Evolutionary conservation across 2,113 vertebrate genomes (phyloP).

Genomic region (Solenodon paradoxus): DNA sequence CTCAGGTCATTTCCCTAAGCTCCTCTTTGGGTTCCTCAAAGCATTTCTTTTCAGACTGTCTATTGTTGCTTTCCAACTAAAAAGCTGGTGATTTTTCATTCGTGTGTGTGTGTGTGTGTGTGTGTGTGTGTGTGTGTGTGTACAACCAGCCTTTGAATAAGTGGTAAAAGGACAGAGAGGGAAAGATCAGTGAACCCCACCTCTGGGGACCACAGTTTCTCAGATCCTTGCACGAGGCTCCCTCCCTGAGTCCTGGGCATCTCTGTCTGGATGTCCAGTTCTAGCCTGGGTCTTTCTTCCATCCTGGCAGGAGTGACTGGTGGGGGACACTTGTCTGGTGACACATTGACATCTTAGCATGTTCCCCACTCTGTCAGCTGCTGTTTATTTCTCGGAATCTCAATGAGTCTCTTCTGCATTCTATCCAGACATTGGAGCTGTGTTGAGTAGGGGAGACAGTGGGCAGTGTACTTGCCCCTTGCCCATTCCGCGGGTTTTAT

Average conservation of each 20-base stretch:
- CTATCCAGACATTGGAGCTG: rapidly evolving
- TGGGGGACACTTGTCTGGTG: neutral
- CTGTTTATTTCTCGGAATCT: neutral
- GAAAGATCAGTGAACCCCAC: neutral
- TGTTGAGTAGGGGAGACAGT: rapidly evolving
- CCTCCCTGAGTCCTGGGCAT: rapidly evolving
- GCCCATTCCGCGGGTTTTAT: neutral
- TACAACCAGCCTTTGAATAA: neutral
- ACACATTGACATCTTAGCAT: no score
- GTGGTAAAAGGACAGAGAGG: neutral
- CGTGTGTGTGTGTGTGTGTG: no score
- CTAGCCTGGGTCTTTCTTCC: neutral
- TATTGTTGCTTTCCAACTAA: neutral
- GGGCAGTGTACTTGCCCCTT: rapidly evolving
- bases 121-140: no score
- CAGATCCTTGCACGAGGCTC: neutral
- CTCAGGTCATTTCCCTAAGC: neutral
- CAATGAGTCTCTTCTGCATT: rapidly evolving
- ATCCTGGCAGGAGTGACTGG: no score
- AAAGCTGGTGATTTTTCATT: neutral
- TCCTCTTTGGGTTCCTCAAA: neutral
- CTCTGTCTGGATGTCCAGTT: no score
- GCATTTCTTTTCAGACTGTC: neutral
- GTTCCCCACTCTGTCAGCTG: neutral
- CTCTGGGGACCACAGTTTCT: neutral